Evolutionary conservation across 2,113 vertebrate species (phyloP).

Genomic region (Megaceryle torquata): DNA sequence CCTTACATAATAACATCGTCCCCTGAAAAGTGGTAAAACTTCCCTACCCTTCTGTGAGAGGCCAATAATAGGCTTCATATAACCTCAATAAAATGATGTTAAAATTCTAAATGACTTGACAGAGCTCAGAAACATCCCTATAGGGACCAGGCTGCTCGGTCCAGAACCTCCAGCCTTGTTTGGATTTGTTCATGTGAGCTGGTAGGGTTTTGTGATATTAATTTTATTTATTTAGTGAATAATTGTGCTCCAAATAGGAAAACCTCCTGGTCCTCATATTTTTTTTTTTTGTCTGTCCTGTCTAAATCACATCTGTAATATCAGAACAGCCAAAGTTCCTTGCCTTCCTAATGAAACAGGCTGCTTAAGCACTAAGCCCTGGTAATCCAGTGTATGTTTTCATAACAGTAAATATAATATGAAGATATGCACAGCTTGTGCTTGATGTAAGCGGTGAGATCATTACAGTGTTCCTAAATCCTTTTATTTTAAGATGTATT

Average conservation of each 20-base stretch:
- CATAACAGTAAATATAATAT: neutral
- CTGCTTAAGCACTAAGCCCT: slow-evolving; percentile 40
- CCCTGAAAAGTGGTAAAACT: neutral
- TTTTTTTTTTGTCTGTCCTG: neutral
- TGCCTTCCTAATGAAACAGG: neutral
- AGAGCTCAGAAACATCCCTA: rapidly evolving
- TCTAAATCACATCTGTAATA: neutral
- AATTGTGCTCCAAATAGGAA: neutral
- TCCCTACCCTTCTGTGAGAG: neutral
- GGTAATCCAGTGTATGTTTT: slow-evolving; percentile 50
- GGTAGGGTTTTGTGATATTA: neutral
- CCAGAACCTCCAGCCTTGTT: neutral
- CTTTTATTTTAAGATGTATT: slow-evolving; percentile 46
- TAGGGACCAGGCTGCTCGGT: neutral
- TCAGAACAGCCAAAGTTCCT: neutral
- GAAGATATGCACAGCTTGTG: slow-evolving; percentile 45
- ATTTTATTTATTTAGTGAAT: neutral
- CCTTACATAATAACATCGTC: neutral
- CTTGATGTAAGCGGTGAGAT: slow-evolving; percentile 46
- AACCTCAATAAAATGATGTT: neutral
- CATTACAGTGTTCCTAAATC: slow-evolving; percentile 7
- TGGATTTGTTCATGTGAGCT: neutral
- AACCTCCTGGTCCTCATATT: neutral
- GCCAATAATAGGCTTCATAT: rapidly evolving
- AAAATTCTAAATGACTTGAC: neutral